Evolutionary conservation across 2,888 invertebrate species (phyloP).

Genomic region (Pristionchus arcanus): DNA sequence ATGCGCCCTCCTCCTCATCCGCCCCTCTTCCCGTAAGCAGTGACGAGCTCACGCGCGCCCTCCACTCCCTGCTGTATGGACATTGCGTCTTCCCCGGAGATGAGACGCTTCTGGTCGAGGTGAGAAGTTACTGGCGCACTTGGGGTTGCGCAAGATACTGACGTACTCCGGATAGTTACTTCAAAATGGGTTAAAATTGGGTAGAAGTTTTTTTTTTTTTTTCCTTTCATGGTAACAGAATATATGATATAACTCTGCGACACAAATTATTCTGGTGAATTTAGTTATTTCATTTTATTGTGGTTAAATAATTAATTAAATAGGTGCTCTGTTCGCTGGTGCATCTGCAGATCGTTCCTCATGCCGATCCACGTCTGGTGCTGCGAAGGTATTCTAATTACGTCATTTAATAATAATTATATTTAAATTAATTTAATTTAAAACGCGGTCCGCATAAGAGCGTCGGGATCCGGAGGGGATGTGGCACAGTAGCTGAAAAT

Average conservation of each 20-base stretch:
- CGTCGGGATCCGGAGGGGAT: too few species aligned
- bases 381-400: conserved; percentile 83
- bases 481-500: too few species aligned
- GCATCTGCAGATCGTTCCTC: conserved; percentile 81
- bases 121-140: neutral
- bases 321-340: conserved; percentile 71
- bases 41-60: conserved; percentile 64
- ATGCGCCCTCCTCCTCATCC: neutral
- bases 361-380: conserved; percentile 84
- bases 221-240: too few species aligned
- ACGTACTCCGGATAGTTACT: neutral
- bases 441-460: too few species aligned
- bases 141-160: too few species aligned
- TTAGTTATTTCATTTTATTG: too few species aligned
- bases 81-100: conserved; percentile 69
- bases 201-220: neutral
- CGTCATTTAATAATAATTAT: too few species aligned
- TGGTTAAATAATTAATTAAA: neutral
- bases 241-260: too few species aligned
- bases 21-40: neutral
- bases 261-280: too few species aligned
- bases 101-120: conserved; percentile 59
- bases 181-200: too few species aligned
- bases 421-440: too few species aligned
- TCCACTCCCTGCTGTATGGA: conserved; percentile 70